Evolutionary conservation across 2,113 vertebrate species (phyloP), one percentile per base, ranked within the genome.

Genomic region (Aramus guarauna): DNA sequence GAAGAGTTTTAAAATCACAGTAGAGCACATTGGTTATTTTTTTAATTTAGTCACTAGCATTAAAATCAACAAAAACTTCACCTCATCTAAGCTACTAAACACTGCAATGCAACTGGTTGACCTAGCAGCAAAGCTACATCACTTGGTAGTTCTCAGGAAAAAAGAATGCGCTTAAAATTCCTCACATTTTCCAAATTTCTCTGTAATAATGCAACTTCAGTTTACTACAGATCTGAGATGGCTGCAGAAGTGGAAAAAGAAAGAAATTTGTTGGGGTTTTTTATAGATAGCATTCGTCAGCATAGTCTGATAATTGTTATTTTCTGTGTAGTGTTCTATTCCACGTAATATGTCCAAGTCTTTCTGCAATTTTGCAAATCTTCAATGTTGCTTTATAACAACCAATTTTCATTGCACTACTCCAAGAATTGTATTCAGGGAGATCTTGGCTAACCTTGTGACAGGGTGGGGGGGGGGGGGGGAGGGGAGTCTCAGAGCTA

Each of bases 391-490:
- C 7, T 79, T 62, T 73, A 9, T 63, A 68, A 30, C 4, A 76
- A 4, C 1, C 8, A 37, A 9, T 41, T 71, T 52, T 56, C 22
- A n/a, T 37, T 66, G 17, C 13, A 71, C 7, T 23, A 10, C 6
- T 39, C 7, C 13, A 56, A 64, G 19, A 19, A 7, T 30, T 0
- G 0, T 58, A 21, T 47, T 69, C 47, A 55, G 45, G 39, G 32
- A 71, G 6, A 47, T 59, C 34, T 60, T 48, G 47, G 18, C 7
- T 47, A 72, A 11, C 4, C 4, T 37, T 74, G 6, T 14, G 11
- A 9, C 6, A 2, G 13, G 6, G 6, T 5, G 7, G 8, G 14
- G 6, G 8, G 1, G 7, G 11, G 1, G 0, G 23, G 6, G 15
- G 11, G 22, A 4, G 8, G 6, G 14, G 5, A 24, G 26, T 24